Evolutionary conservation across 2,113 vertebrate genomes (phyloP).

Genomic region (Solea solea): DNA sequence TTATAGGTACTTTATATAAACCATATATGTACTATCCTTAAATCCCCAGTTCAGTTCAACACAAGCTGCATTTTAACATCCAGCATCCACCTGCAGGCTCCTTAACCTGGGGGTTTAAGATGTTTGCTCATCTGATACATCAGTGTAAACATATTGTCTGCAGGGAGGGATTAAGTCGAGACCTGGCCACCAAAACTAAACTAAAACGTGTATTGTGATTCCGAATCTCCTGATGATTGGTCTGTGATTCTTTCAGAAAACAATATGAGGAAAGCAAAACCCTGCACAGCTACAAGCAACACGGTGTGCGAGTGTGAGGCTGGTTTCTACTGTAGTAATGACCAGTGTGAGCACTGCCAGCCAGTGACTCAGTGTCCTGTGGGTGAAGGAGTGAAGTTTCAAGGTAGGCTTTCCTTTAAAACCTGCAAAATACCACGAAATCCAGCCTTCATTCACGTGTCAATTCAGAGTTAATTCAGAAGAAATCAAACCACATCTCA

Average conservation of each 20-base stretch:
- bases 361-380: rapidly evolving
- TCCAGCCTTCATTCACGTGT: neutral
- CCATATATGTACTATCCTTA: too few relatives aligned
- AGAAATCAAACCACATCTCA: neutral
- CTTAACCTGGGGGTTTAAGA: too few relatives aligned
- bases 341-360: slow-evolving; percentile 47
- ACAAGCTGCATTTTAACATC: too few relatives aligned
- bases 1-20: too few relatives aligned
- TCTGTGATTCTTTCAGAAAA: slow-evolving; percentile 26
- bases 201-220: too few relatives aligned
- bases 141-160: too few relatives aligned
- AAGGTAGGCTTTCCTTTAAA: slow-evolving; percentile 39
- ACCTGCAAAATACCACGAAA: neutral
- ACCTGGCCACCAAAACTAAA: too few relatives aligned
- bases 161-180: too few relatives aligned
- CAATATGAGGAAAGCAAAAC: rapidly evolving
- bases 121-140: too few relatives aligned
- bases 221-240: too few relatives aligned
- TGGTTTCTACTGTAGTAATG: slow-evolving; percentile 57
- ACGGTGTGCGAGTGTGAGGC: slow-evolving; percentile 60
- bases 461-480: neutral
- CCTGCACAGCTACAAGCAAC: slow-evolving; percentile 49
- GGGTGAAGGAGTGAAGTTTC: slow-evolving; percentile 56
- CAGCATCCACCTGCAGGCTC: too few relatives aligned
- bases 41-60: too few relatives aligned